Percentiles rank a stretch among this genome's conserved stretches.
Conservation (phyloP, 2,888 invertebrate genomes). For the Corbicula japonica region DNA sequence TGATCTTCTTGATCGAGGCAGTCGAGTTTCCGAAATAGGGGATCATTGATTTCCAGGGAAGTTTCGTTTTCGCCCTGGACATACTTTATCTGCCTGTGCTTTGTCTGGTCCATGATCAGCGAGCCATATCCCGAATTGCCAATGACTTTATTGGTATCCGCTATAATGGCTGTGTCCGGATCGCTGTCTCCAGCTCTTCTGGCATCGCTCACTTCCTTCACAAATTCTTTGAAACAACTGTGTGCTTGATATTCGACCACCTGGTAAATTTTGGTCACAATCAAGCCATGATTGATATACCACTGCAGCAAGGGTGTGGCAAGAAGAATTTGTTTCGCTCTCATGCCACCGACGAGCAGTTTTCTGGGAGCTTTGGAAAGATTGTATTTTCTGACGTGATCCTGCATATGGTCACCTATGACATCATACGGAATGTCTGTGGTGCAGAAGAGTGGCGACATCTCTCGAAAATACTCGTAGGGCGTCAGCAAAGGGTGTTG, state of each 20-base stretch:
- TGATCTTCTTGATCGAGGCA: conserved; percentile 48
- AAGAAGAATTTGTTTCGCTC: no score
- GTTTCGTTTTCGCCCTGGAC: conserved; percentile 45
- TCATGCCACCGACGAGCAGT: conserved; percentile 50
- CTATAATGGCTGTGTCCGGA: conserved; percentile 43
- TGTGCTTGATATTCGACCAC: conserved; percentile 48
- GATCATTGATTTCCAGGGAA: no score
- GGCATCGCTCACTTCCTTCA: background rate
- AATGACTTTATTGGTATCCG: conserved; percentile 46
- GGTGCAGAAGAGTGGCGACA: no score
- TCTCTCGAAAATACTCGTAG: conserved; percentile 39
- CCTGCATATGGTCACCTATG: conserved; percentile 52
- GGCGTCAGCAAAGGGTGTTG: conserved; percentile 27
- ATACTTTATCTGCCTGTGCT: conserved; percentile 48
- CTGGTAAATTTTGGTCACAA: conserved; percentile 51
- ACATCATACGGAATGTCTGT: no score
- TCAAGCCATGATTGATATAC: conserved; percentile 61
- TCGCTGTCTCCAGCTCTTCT: conserved; percentile 31
- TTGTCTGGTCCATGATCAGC: conserved; percentile 62
- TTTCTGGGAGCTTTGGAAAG: conserved; percentile 40
- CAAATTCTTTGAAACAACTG: conserved; percentile 51
- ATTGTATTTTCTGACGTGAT: conserved; percentile 28
- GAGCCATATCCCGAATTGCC: conserved; percentile 57
- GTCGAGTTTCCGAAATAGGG: conserved; percentile 54
- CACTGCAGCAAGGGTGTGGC: no score